Conservation (phyloP, 2,888 invertebrate genomes). For the Apodemia duryi region DNA sequence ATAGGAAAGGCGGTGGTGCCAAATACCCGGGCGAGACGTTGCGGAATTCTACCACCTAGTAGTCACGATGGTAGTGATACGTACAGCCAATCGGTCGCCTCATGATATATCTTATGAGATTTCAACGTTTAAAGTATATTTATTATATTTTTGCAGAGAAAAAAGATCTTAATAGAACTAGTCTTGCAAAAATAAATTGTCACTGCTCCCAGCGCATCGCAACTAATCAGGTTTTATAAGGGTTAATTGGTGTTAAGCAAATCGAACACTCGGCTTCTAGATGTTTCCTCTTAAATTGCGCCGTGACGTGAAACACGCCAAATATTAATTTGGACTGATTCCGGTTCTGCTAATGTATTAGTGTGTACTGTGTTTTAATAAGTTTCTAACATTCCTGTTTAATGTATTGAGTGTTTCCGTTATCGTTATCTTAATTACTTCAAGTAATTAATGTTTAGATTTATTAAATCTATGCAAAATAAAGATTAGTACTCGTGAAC, state of each 20-base stretch:
- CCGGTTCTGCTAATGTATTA: conserved; percentile 11
- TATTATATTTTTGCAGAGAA: background rate
- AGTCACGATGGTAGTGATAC: too few species aligned
- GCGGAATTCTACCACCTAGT: too few species aligned
- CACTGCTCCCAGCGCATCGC: conserved; percentile 22
- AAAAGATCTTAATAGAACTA: background rate
- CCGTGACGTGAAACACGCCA: conserved; percentile 5
- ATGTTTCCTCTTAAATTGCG: conserved; percentile 22
- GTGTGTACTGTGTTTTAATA: background rate
- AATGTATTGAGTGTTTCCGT: conserved; percentile 1
- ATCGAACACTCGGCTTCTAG: conserved; percentile 26
- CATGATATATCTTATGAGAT: too few species aligned
- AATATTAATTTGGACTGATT: background rate
- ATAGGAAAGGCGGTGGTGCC: too few species aligned
- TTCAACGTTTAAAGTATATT: too few species aligned
- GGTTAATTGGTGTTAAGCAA: conserved; percentile 46
- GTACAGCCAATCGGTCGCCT: too few species aligned
- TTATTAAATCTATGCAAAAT: background rate
- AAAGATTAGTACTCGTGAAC: background rate
- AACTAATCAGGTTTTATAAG: conserved; percentile 41
- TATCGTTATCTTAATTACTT: conserved; percentile 18
- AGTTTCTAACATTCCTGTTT: conserved; percentile 8
- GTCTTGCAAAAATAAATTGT: conserved; percentile 23
- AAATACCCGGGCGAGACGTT: too few species aligned
- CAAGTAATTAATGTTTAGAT: conserved; percentile 13